These are phyloP conservation scores for Emydura subglobosa DNA, from an alignment of 2,113 vertebrate genomes.

Conservation along the genomic window DNA sequence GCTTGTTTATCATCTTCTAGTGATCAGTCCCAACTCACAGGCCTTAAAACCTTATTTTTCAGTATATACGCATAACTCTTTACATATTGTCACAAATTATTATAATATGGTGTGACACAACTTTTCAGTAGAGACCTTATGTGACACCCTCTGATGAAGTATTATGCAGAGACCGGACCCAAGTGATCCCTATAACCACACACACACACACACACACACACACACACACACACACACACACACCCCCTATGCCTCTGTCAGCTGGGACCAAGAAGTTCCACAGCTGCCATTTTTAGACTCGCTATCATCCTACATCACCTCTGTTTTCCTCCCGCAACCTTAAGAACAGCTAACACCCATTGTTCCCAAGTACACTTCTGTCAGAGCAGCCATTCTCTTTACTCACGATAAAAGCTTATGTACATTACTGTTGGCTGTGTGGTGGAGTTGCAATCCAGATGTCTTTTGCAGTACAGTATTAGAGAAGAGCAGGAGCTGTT, in stretches of 20 bases:
- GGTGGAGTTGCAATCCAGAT: not conserved
- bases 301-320: not conserved
- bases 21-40: not conserved
- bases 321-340: not conserved
- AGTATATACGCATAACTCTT: not conserved
- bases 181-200: not conserved
- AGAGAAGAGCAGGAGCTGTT: not conserved
- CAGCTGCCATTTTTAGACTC: not conserved
- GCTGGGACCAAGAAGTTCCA: not conserved
- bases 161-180: not conserved
- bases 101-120: not conserved
- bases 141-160: not conserved
- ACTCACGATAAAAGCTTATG: not conserved
- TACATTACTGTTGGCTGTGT: not conserved
- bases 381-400: not conserved
- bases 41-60: not conserved
- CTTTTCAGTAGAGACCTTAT: not conserved
- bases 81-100: not conserved
- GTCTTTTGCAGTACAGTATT: not conserved
- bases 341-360: not conserved
- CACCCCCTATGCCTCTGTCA: not conserved
- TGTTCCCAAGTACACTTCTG: not conserved
- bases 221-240: not conserved
- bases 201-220: not conserved
- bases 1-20: not conserved